Percentiles rank a stretch among this genome's conserved stretches.
Evolutionary conservation across 1,140 invertebrate species (phyloP).

Genomic region (Cotesia chilonis): DNA sequence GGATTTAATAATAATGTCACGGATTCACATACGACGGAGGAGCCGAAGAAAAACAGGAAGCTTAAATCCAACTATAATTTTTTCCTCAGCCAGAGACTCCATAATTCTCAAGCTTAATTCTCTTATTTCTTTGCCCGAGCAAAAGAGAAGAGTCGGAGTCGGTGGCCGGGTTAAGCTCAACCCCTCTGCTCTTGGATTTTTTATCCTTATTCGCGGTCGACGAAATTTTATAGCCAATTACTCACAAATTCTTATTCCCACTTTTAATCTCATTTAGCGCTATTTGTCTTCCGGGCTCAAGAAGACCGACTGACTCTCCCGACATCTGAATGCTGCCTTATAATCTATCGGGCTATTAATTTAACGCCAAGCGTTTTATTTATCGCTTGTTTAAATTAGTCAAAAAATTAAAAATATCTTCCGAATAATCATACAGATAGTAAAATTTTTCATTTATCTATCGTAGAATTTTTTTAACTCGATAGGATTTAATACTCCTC

Average conservation of each 20-base stretch:
- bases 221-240: conserved; percentile 18
- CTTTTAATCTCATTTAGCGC: conserved; percentile 6
- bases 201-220: not conserved
- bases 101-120: not conserved
- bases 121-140: not conserved
- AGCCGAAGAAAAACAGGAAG: not conserved
- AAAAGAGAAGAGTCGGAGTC: not conserved
- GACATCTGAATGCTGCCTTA: too few relatives aligned
- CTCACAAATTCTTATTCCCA: conserved; percentile 1
- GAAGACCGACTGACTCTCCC: not conserved
- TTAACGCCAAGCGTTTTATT: too few relatives aligned
- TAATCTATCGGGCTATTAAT: too few relatives aligned
- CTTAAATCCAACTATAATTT: too few relatives aligned
- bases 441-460: too few relatives aligned
- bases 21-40: conserved; percentile 14
- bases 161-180: too few relatives aligned
- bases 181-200: too few relatives aligned
- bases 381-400: not conserved
- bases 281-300: not conserved
- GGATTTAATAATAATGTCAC: conserved; percentile 35
- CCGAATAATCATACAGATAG: too few relatives aligned
- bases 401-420: not conserved
- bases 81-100: not conserved
- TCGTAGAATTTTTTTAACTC: too few relatives aligned
- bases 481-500: too few relatives aligned